A percentile compares a stretch with the other conserved stretches of the same genome.
Conservation (phyloP, 2,888 invertebrate genomes). For the Norana najaformis region DNA sequence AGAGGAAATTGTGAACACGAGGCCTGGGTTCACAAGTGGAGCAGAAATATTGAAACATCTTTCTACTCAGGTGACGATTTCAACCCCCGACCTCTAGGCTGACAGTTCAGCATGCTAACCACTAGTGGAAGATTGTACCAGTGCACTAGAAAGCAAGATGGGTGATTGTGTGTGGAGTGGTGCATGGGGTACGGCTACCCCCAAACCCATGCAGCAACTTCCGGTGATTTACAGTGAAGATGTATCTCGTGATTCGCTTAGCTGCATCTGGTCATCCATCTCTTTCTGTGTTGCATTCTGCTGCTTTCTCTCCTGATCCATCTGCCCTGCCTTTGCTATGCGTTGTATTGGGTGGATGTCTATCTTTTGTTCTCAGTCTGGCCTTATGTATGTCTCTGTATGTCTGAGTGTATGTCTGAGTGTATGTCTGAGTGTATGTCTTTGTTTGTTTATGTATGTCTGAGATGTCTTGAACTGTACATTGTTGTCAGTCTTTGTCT, state of each 20-base stretch:
- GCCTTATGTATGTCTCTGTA: background rate
- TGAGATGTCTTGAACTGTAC: too few species aligned
- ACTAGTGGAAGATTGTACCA: conserved; percentile 13
- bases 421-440: too few species aligned
- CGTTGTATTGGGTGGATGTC: background rate
- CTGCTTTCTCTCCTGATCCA: background rate
- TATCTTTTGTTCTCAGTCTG: background rate
- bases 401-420: too few species aligned
- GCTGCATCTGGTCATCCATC: background rate
- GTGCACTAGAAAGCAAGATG: background rate
- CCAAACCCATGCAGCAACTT: background rate
- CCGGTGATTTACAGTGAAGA: background rate
- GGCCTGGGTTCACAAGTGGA: too few species aligned
- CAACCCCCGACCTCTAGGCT: background rate
- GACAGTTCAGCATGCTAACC: background rate
- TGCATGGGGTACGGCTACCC: background rate
- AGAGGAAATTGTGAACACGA: too few species aligned
- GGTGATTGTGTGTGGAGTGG: background rate
- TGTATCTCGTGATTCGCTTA: background rate
- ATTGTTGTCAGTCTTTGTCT: too few species aligned
- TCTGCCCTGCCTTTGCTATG: background rate
- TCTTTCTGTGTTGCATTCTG: background rate
- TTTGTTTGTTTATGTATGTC: too few species aligned
- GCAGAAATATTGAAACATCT: background rate
- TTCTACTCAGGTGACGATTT: background rate